Percentiles rank a stretch among this genome's conserved stretches.
Evolutionary conservation across 2,113 vertebrate genomes (phyloP).

Genomic region (Takifugu flavidus): DNA sequence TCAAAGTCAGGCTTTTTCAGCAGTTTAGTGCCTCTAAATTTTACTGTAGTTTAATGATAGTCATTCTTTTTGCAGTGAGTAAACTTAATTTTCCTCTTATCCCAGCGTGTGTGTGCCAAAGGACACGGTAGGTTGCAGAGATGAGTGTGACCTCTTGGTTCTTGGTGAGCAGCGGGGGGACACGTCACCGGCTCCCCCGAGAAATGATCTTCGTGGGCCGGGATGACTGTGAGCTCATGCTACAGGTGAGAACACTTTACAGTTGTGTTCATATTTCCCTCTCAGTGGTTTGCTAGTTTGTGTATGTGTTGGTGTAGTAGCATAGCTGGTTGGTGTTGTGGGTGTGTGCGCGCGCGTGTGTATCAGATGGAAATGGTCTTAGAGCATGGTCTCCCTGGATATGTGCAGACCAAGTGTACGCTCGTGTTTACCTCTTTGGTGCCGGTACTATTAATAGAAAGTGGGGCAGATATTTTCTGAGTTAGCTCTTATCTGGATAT

Average conservation of each 20-base stretch:
- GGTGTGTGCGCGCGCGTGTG: not conserved
- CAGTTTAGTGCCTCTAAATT: too few relatives aligned
- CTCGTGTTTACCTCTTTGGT: slow-evolving; percentile 44
- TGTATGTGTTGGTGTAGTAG: slow-evolving; percentile 3
- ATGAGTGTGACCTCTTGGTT: slow-evolving; percentile 99
- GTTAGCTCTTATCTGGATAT: slow-evolving; percentile 60
- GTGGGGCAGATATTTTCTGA: slow-evolving; percentile 70
- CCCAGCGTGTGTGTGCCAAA: slow-evolving; percentile 26
- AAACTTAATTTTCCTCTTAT: not conserved
- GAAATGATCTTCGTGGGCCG: slow-evolving; percentile 99
- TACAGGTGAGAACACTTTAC: slow-evolving; percentile 82
- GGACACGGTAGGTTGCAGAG: slow-evolving; percentile 66
- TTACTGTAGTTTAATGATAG: too few relatives aligned
- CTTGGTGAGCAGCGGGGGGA: slow-evolving; percentile 98
- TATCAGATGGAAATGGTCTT: too few relatives aligned
- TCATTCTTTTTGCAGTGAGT: too few relatives aligned
- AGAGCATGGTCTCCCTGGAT: slow-evolving; percentile 14
- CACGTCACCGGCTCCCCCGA: slow-evolving; percentile 92
- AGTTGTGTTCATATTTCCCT: not conserved
- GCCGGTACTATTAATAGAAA: slow-evolving; percentile 73
- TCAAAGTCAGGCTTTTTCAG: not conserved
- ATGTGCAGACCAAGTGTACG: slow-evolving; percentile 21
- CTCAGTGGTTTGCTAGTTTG: not conserved
- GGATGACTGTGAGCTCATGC: slow-evolving; percentile 98
- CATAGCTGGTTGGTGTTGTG: not conserved